Conservation (phyloP, 2,113 vertebrate species). For the Dermatemys mawii region DNA sequence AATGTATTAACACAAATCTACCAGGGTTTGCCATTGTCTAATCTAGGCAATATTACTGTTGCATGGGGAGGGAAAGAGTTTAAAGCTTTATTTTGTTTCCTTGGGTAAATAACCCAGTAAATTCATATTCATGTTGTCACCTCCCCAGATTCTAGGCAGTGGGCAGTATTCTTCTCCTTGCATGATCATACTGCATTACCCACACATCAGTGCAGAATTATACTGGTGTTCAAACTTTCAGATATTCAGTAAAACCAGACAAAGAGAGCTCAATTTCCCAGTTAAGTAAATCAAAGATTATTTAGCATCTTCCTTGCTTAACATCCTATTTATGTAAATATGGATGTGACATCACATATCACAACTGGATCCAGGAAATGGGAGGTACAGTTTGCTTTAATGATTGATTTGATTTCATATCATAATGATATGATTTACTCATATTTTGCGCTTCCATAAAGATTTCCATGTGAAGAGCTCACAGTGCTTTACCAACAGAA, state of each 20-base stretch:
- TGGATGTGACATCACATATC: rapidly evolving
- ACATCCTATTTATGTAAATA: rapidly evolving
- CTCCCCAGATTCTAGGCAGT: not conserved
- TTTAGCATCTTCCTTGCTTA: not conserved
- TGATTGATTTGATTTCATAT: not conserved
- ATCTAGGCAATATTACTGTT: not conserved
- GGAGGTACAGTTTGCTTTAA: not conserved
- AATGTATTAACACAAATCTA: not conserved
- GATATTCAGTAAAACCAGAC: not conserved
- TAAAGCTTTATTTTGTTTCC: not conserved
- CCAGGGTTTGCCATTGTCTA: not conserved
- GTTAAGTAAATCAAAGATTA: not conserved
- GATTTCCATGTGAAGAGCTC: not conserved
- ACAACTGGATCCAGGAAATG: not conserved
- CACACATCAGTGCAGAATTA: not conserved
- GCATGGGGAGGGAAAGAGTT: not conserved
- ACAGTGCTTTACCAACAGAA: not conserved
- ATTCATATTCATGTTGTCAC: not conserved
- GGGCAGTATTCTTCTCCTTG: not conserved
- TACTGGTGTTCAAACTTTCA: not conserved
- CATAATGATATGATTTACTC: too few species aligned
- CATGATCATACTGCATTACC: not conserved
- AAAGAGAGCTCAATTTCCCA: not conserved
- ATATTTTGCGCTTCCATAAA: not conserved
- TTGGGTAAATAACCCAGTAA: not conserved